Base-by-base conservation (phyloP, 2,888 invertebrate genomes). In the Cheilosia impressa region DNA sequence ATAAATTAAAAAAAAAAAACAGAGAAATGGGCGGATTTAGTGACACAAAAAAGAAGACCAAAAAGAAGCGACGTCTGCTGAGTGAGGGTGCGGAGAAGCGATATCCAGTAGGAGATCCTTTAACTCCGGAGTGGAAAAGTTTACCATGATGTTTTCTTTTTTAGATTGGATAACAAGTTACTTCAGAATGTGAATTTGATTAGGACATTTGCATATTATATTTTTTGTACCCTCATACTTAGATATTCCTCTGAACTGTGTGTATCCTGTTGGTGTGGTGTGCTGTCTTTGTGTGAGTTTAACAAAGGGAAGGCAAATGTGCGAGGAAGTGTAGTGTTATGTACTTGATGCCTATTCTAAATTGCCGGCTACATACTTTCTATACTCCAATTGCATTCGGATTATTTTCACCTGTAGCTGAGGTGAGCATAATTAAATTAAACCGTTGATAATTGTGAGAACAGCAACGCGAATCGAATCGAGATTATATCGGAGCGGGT, bases 101-200 rank as follows among this genome's bases (percentile, higher is more conserved):
- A 63, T 52, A 78, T 55, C 62, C 50, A 38, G 55, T 72, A 72
- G 52, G 47, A 78, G 71, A 81, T 85, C 76, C 77, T 72, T 72
- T 69, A 47, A 52, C 65, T 76, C 76, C 62, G 24, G 50, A 57
- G 22, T 57, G 68, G 72, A 77, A 81, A 85, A 85, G 68, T 85
- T 85, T 81, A 41, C 85, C 80, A 76, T 69, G 53, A 19, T 58
- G 45, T 53, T 55, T 78, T 66, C 52, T 31, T 45, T 19, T 53
- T 75, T 65, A 88, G 88, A 89, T 89, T 90, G 91, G 90, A 91
- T 90, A 91, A 91, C 90, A 91, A 91, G 90, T 92, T 92, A 90
- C 90, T 91, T 89, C 90, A 89, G 91, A 92, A 92, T 91, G 91
- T 88, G 91, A 91, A 91, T 92, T 92, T 92, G 91, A 92, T 92